These are phyloP conservation scores for Rhabdomys dilectus DNA, from an alignment of 2,113 vertebrate species.

Conservation along the genomic window DNA sequence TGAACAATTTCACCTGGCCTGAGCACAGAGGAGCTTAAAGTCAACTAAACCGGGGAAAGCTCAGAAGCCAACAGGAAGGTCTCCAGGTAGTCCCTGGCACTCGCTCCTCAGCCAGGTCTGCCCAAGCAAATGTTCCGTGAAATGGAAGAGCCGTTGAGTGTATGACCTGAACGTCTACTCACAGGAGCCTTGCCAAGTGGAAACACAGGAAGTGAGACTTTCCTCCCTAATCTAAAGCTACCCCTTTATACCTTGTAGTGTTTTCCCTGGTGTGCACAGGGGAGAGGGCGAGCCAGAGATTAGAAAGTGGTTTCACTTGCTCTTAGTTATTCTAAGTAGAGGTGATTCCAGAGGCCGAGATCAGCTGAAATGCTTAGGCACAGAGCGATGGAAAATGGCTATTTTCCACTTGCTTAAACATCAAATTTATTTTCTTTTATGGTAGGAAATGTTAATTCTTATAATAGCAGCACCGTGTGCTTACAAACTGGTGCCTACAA, in stretches of 20 bases:
- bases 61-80: neutral
- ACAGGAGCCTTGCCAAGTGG: neutral
- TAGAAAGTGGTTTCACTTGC: neutral
- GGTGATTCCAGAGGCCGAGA: neutral
- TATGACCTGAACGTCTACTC: neutral
- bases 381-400: neutral
- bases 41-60: neutral
- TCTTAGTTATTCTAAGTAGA: neutral
- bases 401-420: constrained; percentile 59
- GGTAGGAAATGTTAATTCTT: constrained; percentile 41
- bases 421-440: constrained; percentile 17
- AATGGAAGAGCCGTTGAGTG: too few relatives aligned
- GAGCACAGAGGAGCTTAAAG: constrained; percentile 54
- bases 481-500: neutral
- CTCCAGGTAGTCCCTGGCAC: neutral
- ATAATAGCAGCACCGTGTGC: neutral
- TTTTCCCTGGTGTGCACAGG: neutral
- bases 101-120: neutral
- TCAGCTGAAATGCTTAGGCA: neutral
- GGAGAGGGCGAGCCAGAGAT: neutral
- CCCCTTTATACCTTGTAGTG: rapidly evolving
- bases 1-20: constrained; percentile 62
- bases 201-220: rapidly evolving
- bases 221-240: neutral
- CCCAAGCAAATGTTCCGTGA: rapidly evolving